These are phyloP conservation scores for Venturia canescens DNA, from an alignment of 1,140 invertebrate genomes.

Conservation along the genomic window DNA sequence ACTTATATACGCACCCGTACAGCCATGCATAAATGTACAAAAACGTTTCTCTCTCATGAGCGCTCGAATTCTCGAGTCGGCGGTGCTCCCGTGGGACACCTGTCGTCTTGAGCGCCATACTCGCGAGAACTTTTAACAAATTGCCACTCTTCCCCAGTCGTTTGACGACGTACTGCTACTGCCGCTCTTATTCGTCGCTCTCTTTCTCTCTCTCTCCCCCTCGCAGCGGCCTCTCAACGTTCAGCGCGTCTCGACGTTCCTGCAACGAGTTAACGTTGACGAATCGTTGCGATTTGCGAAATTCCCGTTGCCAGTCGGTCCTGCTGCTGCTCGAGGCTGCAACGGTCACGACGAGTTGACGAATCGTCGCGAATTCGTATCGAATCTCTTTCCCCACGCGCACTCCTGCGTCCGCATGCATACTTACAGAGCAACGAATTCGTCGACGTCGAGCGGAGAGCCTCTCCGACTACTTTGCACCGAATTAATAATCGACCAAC, in stretches of 20 bases:
- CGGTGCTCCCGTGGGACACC: conserved; percentile 26
- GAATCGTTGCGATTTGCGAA: conserved; percentile 41
- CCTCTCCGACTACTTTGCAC: conserved; percentile 14
- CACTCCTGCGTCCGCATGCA: not conserved
- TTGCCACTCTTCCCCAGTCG: conserved; percentile 38
- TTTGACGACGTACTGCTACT: conserved; percentile 26
- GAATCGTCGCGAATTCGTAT: conserved; percentile 28
- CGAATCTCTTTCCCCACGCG: not conserved
- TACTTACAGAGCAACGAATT: not conserved
- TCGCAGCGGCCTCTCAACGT: too few relatives aligned
- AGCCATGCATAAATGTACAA: not conserved
- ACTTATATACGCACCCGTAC: not conserved
- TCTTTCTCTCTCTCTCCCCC: conserved; percentile 33
- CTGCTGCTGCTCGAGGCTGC: conserved; percentile 32
- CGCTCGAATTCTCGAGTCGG: conserved; percentile 9
- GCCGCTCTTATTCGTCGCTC: not conserved
- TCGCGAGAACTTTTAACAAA: conserved; percentile 37
- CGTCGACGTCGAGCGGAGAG: conserved; percentile 19
- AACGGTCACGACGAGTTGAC: conserved; percentile 25
- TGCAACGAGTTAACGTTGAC: conserved; percentile 38
- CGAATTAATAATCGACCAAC: conserved; percentile 32
- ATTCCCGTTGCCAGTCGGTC: conserved; percentile 13
- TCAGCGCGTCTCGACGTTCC: conserved; percentile 31
- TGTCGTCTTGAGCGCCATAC: conserved; percentile 23
- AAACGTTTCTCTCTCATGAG: conserved; percentile 17